Conservation (phyloP, 2,888 invertebrate species). For the Polietes domitor region DNA sequence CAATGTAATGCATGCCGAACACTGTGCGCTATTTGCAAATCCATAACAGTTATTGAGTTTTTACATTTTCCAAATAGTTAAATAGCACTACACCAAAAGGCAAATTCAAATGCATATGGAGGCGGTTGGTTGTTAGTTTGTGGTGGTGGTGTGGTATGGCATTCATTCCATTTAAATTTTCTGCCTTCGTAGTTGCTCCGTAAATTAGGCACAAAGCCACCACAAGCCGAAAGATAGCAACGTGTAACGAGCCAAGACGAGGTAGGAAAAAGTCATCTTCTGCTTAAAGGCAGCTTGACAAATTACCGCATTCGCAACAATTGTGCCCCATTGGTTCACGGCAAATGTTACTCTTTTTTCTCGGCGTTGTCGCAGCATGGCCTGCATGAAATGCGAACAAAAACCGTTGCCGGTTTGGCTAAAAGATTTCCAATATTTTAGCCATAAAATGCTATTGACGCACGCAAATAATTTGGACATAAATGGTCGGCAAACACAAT, state of each 20-base stretch:
- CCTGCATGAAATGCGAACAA: neutral
- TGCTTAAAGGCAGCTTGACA: conserved; percentile 63
- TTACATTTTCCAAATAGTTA: conserved; percentile 58
- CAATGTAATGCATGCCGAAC: too few species aligned
- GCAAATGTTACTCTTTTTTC: neutral
- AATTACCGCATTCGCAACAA: conserved; percentile 56
- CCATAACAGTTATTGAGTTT: conserved; percentile 61
- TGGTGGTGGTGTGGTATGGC: neutral
- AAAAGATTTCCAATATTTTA: conserved; percentile 23
- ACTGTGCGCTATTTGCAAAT: conserved; percentile 31
- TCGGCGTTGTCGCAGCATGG: neutral
- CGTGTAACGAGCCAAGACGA: neutral
- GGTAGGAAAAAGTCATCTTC: conserved; percentile 51
- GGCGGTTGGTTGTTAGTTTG: conserved; percentile 30
- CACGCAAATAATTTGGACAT: conserved; percentile 45
- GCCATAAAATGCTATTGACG: conserved; percentile 21
- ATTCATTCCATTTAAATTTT: conserved; percentile 15
- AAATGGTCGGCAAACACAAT: conserved; percentile 35
- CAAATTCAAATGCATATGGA: conserved; percentile 47
- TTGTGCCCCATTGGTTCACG: conserved; percentile 12
- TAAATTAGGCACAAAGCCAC: conserved; percentile 20
- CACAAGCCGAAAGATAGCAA: neutral
- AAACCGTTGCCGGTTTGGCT: conserved; percentile 3
- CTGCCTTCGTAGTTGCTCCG: neutral
- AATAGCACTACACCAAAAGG: conserved; percentile 51